Evolutionary conservation across 2,888 invertebrate species (phyloP).

Genomic region (Tenthredo notha): DNA sequence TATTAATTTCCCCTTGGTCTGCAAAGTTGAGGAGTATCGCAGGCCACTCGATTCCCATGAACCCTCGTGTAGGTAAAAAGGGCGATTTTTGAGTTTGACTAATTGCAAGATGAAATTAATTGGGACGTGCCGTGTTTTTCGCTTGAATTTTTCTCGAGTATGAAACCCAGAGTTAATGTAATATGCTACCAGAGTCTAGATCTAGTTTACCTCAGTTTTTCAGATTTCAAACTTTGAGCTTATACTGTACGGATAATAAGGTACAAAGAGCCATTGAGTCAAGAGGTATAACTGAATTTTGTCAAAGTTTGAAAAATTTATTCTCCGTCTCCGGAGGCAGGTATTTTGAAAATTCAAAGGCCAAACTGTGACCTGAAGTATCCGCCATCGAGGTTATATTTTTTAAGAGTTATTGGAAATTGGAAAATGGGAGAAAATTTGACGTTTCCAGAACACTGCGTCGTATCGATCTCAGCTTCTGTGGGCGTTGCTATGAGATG

Average conservation of each 20-base stretch:
- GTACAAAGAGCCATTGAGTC: slow-evolving; percentile 9
- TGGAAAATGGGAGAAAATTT: slow-evolving; percentile 74
- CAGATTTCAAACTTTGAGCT: background rate
- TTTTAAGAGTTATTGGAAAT: slow-evolving; percentile 61
- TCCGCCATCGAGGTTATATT: slow-evolving; percentile 19
- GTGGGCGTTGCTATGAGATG: slow-evolving; percentile 79
- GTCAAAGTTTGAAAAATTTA: slow-evolving; percentile 57
- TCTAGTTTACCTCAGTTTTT: slow-evolving; percentile 9
- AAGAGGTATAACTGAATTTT: background rate
- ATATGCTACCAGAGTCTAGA: background rate
- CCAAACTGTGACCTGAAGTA: slow-evolving; percentile 43
- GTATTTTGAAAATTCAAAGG: slow-evolving; percentile 58
- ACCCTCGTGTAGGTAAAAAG: background rate
- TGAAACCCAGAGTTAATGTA: background rate
- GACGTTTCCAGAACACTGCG: slow-evolving; percentile 76
- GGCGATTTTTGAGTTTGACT: background rate
- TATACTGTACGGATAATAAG: slow-evolving; percentile 16
- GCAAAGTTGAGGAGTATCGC: slow-evolving; percentile 21
- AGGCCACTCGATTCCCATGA: background rate
- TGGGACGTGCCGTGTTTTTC: background rate
- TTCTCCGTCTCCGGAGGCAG: slow-evolving; percentile 57
- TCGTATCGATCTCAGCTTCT: slow-evolving; percentile 77
- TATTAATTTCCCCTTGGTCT: slow-evolving; percentile 34
- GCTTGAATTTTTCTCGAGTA: background rate
- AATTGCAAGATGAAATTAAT: slow-evolving; percentile 1